Percentiles rank a stretch among this genome's conserved stretches.
Evolutionary conservation across 1,140 invertebrate species (phyloP).

Genomic region (Procambarus virginalis): DNA sequence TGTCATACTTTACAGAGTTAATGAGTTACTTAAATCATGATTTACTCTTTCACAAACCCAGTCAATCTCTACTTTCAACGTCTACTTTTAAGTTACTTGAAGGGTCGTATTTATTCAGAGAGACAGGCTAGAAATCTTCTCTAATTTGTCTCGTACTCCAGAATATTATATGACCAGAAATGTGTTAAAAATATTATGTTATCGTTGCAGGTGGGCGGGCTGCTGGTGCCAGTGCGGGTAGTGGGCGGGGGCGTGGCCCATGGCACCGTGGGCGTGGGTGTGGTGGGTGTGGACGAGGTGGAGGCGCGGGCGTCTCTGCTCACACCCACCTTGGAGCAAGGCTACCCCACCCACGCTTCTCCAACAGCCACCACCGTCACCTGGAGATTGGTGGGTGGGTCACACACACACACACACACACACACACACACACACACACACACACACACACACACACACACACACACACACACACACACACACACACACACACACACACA

Average conservation of each 20-base stretch:
- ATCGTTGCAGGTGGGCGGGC: slow-evolving; percentile 38
- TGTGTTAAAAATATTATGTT: background rate
- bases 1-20: no score
- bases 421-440: background rate
- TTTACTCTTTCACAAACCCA: no score
- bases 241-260: slow-evolving; percentile 48
- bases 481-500: slow-evolving; percentile 15
- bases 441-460: background rate
- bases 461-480: slow-evolving; percentile 3
- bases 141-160: no score
- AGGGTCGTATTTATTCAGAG: no score
- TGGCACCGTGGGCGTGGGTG: slow-evolving; percentile 26
- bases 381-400: slow-evolving; percentile 42
- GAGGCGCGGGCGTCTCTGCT: slow-evolving; percentile 46
- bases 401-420: background rate
- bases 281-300: slow-evolving; percentile 59
- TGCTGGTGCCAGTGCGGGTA: slow-evolving; percentile 44
- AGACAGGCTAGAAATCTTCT: no score
- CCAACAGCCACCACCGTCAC: slow-evolving; percentile 19
- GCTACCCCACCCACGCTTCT: slow-evolving; percentile 19
- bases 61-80: no score
- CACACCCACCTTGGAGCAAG: slow-evolving; percentile 42
- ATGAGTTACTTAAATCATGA: no score
- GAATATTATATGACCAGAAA: no score
- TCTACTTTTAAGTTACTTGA: no score